phyloP scores from a whole-genome alignment of 1,140 invertebrate species.

The Meloidogyne chitwoodi region DNA sequence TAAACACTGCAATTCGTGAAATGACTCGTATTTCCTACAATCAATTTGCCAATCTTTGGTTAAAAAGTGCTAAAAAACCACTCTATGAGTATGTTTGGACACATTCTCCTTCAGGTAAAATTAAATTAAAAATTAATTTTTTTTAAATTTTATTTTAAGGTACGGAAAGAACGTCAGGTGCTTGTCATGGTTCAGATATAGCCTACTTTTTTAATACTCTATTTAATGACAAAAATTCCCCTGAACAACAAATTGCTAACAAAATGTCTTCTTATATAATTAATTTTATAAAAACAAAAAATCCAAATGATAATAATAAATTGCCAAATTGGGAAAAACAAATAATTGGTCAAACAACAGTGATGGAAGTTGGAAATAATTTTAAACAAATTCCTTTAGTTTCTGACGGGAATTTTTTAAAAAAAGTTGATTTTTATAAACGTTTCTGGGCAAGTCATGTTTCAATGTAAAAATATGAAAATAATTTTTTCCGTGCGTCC shows the following conservation, averaged over 20 bases:
- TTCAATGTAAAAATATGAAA: no score
- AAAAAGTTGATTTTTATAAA: background rate
- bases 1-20: background rate
- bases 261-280: background rate
- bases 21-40: background rate
- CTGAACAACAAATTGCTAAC: no score
- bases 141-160: no score
- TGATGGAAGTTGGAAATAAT: background rate
- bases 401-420: background rate
- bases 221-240: background rate
- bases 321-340: background rate
- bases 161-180: background rate
- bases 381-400: background rate
- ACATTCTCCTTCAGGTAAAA: background rate
- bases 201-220: background rate
- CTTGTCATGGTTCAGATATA: background rate
- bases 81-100: background rate
- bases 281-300: background rate
- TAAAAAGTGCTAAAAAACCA: background rate
- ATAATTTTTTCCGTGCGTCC: no score
- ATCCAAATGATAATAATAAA: background rate
- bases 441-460: background rate
- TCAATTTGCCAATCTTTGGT: background rate
- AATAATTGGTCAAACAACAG: background rate
- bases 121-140: background rate